A percentile compares a stretch with the other conserved stretches of the same genome.
These are phyloP conservation scores for Anthopleura xanthogrammica DNA, from an alignment of 92 coral and sea anemone species.

Conservation along the genomic window DNA sequence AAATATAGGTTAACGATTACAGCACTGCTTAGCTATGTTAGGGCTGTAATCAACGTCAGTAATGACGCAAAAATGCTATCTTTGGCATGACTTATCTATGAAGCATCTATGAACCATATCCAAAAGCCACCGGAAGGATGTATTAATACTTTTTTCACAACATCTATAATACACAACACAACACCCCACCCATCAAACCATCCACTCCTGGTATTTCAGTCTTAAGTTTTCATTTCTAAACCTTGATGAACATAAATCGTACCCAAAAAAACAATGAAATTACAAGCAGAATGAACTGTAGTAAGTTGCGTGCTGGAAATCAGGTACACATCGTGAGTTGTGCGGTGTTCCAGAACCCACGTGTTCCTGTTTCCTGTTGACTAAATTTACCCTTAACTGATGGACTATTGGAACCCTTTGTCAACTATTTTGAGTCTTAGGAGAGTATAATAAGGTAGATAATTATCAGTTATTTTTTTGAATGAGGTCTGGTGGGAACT, in stretches of 20 bases:
- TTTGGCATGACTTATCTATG: background rate
- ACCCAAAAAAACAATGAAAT: no score
- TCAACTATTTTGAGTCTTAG: background rate
- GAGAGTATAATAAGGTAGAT: background rate
- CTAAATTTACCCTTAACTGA: background rate
- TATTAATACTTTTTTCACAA: background rate
- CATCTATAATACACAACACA: background rate
- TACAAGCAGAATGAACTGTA: background rate
- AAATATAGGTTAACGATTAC: background rate
- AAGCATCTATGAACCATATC: background rate
- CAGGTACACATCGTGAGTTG: no score
- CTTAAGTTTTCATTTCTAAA: no score
- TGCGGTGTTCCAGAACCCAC: background rate
- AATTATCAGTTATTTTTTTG: background rate
- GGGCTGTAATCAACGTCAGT: background rate
- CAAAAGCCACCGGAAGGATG: background rate
- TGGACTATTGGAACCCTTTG: background rate
- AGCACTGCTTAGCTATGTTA: background rate
- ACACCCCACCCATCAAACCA: no score
- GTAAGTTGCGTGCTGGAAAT: background rate
- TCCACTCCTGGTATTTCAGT: no score
- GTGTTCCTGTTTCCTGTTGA: constrained; percentile 1
- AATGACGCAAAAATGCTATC: background rate
- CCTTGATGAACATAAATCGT: no score
- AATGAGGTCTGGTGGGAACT: background rate